Percentiles rank a stretch among this genome's conserved stretches.
Conservation (phyloP, 1,140 invertebrate genomes). For the Lepidurus arcticus region DNA sequence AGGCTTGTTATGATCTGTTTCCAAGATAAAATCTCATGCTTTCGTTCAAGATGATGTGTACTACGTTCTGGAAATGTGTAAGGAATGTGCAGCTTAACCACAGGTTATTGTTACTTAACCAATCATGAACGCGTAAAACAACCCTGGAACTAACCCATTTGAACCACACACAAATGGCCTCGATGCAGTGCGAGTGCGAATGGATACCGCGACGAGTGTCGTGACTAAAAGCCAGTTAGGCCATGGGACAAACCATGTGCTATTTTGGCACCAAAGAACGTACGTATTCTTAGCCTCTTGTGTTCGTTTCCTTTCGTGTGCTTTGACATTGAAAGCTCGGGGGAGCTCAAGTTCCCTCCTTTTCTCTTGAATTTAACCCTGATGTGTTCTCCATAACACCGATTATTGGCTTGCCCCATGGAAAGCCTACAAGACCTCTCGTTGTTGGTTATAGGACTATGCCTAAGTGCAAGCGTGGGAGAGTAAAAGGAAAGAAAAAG, state of each 20-base stretch:
- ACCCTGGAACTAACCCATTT: neutral
- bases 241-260: conserved; percentile 35
- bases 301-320: neutral
- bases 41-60: neutral
- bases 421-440: too few species aligned
- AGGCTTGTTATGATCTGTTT: neutral
- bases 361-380: neutral
- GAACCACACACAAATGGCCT: neutral
- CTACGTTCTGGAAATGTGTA: neutral
- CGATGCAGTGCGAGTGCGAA: neutral
- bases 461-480: too few species aligned
- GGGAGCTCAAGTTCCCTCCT: neutral
- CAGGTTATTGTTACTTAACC: neutral
- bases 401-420: too few species aligned
- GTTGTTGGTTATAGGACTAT: too few species aligned
- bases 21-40: neutral
- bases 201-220: neutral
- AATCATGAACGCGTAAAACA: neutral
- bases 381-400: too few species aligned
- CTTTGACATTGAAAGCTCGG: neutral
- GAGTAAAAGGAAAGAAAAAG: too few species aligned
- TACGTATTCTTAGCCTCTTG: conserved; percentile 26
- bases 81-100: neutral
- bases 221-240: conserved; percentile 26
- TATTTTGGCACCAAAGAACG: conserved; percentile 33